A percentile compares a stretch with the other conserved stretches of the same genome.
These are phyloP conservation scores for Cremastinae sp. DNA, from an alignment of 2,888 invertebrate species.

Conservation along the genomic window DNA sequence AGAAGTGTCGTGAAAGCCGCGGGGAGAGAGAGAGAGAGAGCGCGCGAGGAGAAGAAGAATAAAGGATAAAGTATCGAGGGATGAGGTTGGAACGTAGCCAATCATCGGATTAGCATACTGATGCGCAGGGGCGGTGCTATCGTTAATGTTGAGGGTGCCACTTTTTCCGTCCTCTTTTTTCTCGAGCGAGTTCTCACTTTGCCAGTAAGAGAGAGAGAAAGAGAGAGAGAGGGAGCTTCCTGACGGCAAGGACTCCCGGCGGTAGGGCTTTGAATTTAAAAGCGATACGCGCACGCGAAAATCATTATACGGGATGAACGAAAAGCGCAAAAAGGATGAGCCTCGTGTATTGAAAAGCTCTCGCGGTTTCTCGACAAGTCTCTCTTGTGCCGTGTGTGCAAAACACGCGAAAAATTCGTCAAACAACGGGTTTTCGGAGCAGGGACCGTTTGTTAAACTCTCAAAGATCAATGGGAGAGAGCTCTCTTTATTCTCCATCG, in stretches of 20 bases:
- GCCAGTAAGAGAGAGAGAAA: constrained; percentile 13
- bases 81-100: constrained; percentile 79
- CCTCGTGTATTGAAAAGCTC: constrained; percentile 27
- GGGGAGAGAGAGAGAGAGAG: constrained; percentile 51
- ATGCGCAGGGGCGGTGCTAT: constrained; percentile 79
- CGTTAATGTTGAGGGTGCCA: constrained; percentile 78
- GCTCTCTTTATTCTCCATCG: constrained; percentile 30
- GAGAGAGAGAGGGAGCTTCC: constrained; percentile 22
- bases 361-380: not conserved
- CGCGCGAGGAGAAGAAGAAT: constrained; percentile 52
- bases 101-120: constrained; percentile 81
- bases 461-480: constrained; percentile 25
- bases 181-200: constrained; percentile 45
- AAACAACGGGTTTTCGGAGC: too few species aligned
- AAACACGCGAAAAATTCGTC: constrained; percentile 56
- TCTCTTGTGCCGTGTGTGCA: constrained; percentile 37
- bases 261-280: constrained; percentile 55
- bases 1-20: constrained; percentile 40
- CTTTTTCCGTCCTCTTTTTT: constrained; percentile 63
- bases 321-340: not conserved
- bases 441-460: constrained; percentile 6
- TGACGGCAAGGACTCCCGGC: constrained; percentile 46
- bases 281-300: constrained; percentile 3
- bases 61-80: constrained; percentile 51
- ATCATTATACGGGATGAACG: not conserved